Evolutionary conservation across 2,888 invertebrate genomes (phyloP).

Genomic region (Morpho deidamia): DNA sequence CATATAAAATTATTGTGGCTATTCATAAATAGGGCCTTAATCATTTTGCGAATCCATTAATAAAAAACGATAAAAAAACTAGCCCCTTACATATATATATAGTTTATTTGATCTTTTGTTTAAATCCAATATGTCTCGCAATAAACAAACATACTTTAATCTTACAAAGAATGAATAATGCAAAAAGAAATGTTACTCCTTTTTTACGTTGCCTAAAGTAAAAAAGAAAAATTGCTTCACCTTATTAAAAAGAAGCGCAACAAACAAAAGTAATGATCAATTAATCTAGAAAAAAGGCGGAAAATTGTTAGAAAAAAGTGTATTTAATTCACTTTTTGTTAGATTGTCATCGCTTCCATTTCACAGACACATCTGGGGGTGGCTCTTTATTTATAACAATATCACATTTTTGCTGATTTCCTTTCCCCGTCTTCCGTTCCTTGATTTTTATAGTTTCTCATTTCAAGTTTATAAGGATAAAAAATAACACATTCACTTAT

Average conservation of each 20-base stretch:
- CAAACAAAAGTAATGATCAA: slow-evolving; percentile 27
- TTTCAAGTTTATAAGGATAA: too few relatives aligned
- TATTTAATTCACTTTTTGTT: slow-evolving; percentile 51
- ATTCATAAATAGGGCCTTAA: too few relatives aligned
- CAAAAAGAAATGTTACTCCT: too few relatives aligned
- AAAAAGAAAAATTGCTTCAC: slow-evolving; percentile 14
- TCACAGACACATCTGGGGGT: slow-evolving; percentile 42
- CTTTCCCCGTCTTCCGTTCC: slow-evolving; percentile 48
- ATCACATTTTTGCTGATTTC: slow-evolving; percentile 61
- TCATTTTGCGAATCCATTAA: too few relatives aligned
- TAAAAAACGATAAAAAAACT: too few relatives aligned
- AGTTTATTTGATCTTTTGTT: too few relatives aligned
- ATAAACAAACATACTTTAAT: too few relatives aligned
- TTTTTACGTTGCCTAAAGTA: slow-evolving; percentile 6
- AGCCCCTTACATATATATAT: too few relatives aligned
- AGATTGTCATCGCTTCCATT: slow-evolving; percentile 59
- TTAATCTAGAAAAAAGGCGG: slow-evolving; percentile 25
- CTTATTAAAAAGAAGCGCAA: slow-evolving; percentile 21
- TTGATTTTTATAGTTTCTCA: not conserved
- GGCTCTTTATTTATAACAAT: slow-evolving; percentile 44
- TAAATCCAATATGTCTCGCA: too few relatives aligned
- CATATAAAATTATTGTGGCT: too few relatives aligned
- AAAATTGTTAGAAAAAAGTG: slow-evolving; percentile 24
- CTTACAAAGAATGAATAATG: too few relatives aligned
- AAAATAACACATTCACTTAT: too few relatives aligned